Evolutionary conservation across 2,113 vertebrate species (phyloP).

Genomic region (Corydoras sp.): DNA sequence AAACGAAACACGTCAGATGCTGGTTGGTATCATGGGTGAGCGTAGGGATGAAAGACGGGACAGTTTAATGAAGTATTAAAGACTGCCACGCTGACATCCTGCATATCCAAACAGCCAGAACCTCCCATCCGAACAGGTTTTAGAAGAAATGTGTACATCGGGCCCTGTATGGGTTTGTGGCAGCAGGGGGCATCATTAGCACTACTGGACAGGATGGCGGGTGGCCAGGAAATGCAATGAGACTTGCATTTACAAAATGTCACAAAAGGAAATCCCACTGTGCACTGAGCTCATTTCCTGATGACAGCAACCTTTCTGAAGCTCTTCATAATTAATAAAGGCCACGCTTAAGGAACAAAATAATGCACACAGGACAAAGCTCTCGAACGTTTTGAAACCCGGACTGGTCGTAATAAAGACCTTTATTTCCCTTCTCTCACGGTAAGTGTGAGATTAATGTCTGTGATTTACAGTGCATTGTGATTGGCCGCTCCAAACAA

Average conservation of each 20-base stretch:
- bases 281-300: constrained; percentile 41
- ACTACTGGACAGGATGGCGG: constrained; percentile 28
- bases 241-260: constrained; percentile 35
- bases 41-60: neutral
- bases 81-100: constrained; percentile 20
- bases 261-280: constrained; percentile 37
- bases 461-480: too few species aligned
- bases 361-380: neutral
- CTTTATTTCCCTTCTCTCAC: neutral
- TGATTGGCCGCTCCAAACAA: too few species aligned
- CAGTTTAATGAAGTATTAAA: constrained; percentile 37
- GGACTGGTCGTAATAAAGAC: too few species aligned
- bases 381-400: neutral
- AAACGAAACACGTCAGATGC: constrained; percentile 24
- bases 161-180: constrained; percentile 11
- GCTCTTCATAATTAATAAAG: constrained; percentile 46
- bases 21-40: constrained; percentile 18
- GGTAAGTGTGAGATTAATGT: too few species aligned
- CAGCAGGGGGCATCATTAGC: constrained; percentile 38
- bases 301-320: constrained; percentile 31
- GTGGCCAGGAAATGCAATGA: constrained; percentile 38
- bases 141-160: constrained; percentile 8
- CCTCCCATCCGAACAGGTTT: neutral
- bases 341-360: constrained; percentile 26
- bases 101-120: constrained; percentile 23